Evolutionary conservation across 1,140 invertebrate genomes (phyloP).

Genomic region (Lycorma delicatula): DNA sequence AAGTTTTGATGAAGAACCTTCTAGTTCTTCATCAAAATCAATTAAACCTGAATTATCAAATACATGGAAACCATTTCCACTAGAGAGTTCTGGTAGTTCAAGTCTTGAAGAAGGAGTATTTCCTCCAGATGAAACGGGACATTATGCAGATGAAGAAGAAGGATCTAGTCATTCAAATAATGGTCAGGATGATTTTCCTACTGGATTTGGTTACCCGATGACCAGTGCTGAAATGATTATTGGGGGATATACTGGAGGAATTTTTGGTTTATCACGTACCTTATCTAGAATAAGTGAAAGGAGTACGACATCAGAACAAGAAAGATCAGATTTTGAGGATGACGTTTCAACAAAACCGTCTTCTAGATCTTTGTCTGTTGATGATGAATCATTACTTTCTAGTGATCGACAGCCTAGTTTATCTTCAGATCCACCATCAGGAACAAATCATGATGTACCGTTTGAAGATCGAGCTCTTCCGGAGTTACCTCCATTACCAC

Average conservation of each 20-base stretch:
- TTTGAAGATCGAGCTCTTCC: constrained; percentile 27
- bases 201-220: constrained; percentile 59
- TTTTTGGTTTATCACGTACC: constrained; percentile 61
- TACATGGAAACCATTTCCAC: constrained; percentile 72
- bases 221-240: constrained; percentile 55
- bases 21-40: constrained; percentile 25
- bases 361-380: constrained; percentile 66
- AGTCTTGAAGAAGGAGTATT: constrained; percentile 73
- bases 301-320: constrained; percentile 76
- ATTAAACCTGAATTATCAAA: constrained; percentile 36
- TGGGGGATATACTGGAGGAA: constrained; percentile 50
- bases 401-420: constrained; percentile 77
- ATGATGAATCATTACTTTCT: constrained; percentile 71
- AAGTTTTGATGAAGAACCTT: constrained; percentile 31
- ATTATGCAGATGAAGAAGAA: constrained; percentile 42
- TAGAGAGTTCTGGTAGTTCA: constrained; percentile 67
- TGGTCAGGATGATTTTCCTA: constrained; percentile 61
- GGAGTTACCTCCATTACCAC: constrained; percentile 25
- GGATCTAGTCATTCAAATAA: constrained; percentile 43
- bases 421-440: constrained; percentile 62
- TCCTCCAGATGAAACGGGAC: constrained; percentile 54
- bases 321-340: constrained; percentile 63
- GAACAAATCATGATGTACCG: constrained; percentile 11
- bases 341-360: constrained; percentile 71
- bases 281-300: constrained; percentile 77